A percentile compares a stretch with the other conserved stretches of the same genome.
These are phyloP conservation scores for Abramis brama DNA, from an alignment of 2,113 vertebrate species.

Conservation along the genomic window DNA sequence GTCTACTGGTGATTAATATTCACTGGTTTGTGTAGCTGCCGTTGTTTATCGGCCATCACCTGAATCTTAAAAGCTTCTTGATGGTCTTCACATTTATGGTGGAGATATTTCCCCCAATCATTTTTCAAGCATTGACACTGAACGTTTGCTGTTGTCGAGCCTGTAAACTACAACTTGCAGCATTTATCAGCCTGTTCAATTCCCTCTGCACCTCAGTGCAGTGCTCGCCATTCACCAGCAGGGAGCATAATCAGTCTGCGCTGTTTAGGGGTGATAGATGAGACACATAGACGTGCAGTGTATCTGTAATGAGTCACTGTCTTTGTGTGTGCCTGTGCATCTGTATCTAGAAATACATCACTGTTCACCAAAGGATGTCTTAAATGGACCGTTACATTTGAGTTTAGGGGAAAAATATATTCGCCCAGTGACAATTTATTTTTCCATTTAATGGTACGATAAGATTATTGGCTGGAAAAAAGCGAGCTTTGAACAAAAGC, in stretches of 20 bases:
- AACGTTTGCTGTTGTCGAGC: background rate
- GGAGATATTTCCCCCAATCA: background rate
- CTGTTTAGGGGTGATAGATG: conserved; percentile 43
- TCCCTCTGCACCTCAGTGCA: background rate
- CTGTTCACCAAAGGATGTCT: background rate
- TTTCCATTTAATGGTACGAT: conserved; percentile 2
- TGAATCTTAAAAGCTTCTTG: conserved; percentile 3
- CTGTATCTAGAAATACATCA: background rate
- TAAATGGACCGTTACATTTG: background rate
- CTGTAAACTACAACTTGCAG: background rate
- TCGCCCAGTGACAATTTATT: background rate
- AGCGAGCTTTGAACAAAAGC: background rate
- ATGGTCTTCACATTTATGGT: conserved; percentile 3
- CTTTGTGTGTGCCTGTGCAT: conserved; percentile 23
- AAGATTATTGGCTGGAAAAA: background rate
- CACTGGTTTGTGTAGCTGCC: conserved; percentile 2
- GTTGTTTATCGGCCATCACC: conserved; percentile 33
- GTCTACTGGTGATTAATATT: conserved; percentile 41
- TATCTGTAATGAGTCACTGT: conserved; percentile 32
- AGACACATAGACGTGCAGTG: conserved; percentile 20
- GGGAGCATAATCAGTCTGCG: conserved; percentile 43
- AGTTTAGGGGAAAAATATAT: background rate
- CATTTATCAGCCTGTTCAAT: conserved; percentile 10
- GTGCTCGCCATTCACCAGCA: conserved; percentile 38
- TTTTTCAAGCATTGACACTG: conserved; percentile 16